Conservation (phyloP, 1,140 invertebrate species). For the Drosophila kanapiae region DNA sequence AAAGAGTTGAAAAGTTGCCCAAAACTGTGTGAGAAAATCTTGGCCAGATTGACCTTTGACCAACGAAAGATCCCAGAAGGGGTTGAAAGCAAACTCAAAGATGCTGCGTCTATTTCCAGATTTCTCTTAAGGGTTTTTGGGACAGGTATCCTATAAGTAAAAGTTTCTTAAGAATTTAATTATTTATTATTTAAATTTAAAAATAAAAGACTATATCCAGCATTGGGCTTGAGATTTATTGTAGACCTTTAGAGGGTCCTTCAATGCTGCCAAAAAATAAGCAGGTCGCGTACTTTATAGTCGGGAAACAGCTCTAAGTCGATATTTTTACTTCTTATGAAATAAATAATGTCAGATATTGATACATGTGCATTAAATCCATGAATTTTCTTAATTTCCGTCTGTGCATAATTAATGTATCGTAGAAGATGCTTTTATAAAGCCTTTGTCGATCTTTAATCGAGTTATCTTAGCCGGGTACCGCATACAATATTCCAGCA, state of each 20-base stretch:
- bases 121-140: not conserved
- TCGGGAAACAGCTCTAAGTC: no score
- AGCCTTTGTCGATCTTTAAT: not conserved
- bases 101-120: slow-evolving; percentile 11
- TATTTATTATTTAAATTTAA: not conserved
- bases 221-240: no score
- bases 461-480: slow-evolving; percentile 24
- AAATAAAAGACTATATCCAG: not conserved
- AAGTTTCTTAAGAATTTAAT: no score
- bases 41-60: slow-evolving; percentile 70
- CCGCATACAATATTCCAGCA: slow-evolving; percentile 21
- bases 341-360: not conserved
- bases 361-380: not conserved
- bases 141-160: not conserved
- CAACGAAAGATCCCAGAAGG: slow-evolving; percentile 40
- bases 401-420: not conserved
- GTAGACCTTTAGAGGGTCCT: no score
- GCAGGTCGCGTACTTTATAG: not conserved
- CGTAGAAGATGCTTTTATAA: not conserved
- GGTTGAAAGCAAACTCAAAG: slow-evolving; percentile 24
- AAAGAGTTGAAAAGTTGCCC: slow-evolving; percentile 77
- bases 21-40: slow-evolving; percentile 80
- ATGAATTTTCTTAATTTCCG: not conserved
- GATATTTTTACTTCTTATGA: not conserved
- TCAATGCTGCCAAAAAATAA: no score